Evolutionary conservation across 2,888 invertebrate species (phyloP), one percentile per base, ranked within the genome.

Genomic region (Cyaniris semiargus): DNA sequence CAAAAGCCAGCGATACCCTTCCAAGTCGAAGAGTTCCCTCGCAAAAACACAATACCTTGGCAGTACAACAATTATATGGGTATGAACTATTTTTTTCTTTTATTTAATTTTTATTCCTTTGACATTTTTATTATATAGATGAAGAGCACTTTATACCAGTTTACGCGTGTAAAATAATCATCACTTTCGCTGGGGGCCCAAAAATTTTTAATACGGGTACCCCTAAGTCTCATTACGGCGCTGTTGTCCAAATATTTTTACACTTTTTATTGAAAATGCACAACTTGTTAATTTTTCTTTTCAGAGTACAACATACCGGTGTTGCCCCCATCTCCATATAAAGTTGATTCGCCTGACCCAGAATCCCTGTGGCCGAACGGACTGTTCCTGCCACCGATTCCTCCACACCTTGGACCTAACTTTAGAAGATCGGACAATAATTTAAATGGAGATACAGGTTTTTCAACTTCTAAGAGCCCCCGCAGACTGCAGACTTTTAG

Each of bases 311-410:
- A 85, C 10, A 90, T 94, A 60, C 92, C 91, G 4, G 78, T 94
- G 72, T 85, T 94, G 21, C 94, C 94, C 0, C 89, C 89, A 1
- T 94, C 94, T 13, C 94, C 94, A 0, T 94, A 94, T 83, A 92
- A 89, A 81, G 93, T 94, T 78, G 91, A 94, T 82, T 94, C 94
- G 0, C 89, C 94, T 1, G 94, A 95, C 78, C 94, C 94, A 0
- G 95, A 95, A 82, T 92, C 94, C 0, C 84, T 95, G 53, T 95
- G 95, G 95, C 95, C 95, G 0, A 90, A 93, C 75, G 95, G 95
- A 1, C 86, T 95, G 53, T 95, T 94, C 82, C 80, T 95, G 76
- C 94, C 95, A 4, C 94, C 95, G 0, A 80, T 90, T 21, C 84
- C 84, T 75, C 87, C 89, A 27, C 84, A 84, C 27, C 88, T 89